Base-by-base conservation (phyloP, 2,797 vertebrate genomes). In the Rhinoraja longicauda region DNA sequence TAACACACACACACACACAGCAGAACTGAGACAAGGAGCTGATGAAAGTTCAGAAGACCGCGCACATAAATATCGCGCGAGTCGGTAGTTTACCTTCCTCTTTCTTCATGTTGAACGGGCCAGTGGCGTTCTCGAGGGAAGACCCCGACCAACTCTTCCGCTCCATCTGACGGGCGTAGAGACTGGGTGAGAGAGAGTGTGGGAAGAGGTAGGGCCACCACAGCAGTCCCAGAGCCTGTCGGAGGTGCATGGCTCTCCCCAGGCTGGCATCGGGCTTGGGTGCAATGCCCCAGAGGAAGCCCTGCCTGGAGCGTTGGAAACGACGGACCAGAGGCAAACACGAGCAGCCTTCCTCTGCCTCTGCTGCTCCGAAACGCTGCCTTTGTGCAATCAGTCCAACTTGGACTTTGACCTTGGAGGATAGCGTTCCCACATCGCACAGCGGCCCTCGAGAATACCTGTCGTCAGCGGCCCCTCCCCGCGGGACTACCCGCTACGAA, bases 51-150 rank as follows among this genome's bases (percentile, higher is more conserved):
- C 32, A 32, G n/a, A 21, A n/a, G 0, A 59, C 4, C 13, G 29
- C 62, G 59, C 29, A 32, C n/a, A 88, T n/a, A 32, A 15, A 5
- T 59, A 4, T 21, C n/a, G 29, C 64, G n/a, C 1, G 5, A 32
- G 39, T n/a, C 26, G 62, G 79, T 26, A 57, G 64, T 88, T 64
- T 88, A 88, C 84, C 84, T 88, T 88, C 67, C 84, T 88, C 62
- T 8, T 64, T 88, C 84, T 36, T 88, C 59, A 88, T 88, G 84
- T 88, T 88, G 84, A 88, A 88, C 7, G 84, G 84, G n/a, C 29
- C 10, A 15, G 57, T 84, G 57, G 81, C 32, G 29, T 1, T 36
- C 59, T 67, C 84, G 9, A 88, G 84, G 59, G 19, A 36, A 10
- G n/a, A 3, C n/a, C 67, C 36, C 19, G 62, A 36, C 59, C 84